Percentiles rank a stretch among this genome's conserved stretches.
Evolutionary conservation across 2,888 invertebrate genomes (phyloP).

Genomic region (Alsophila aescularia): DNA sequence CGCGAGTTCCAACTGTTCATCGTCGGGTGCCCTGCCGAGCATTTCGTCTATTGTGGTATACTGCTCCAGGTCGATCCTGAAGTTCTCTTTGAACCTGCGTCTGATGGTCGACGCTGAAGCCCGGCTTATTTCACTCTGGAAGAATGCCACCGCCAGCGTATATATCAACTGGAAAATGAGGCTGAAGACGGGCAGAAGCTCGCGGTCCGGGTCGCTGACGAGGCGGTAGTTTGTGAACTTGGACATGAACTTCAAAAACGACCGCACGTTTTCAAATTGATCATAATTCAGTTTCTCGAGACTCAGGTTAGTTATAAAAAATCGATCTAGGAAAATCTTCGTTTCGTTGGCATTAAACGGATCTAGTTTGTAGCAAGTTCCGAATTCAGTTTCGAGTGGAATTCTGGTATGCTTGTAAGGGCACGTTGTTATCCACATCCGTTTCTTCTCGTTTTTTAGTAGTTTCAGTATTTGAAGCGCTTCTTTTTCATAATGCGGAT

Average conservation of each 20-base stretch:
- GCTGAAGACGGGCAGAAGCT: slow-evolving; percentile 44
- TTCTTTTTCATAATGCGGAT: slow-evolving; percentile 46
- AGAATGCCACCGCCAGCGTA: slow-evolving; percentile 38
- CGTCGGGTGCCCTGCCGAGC: slow-evolving; percentile 36
- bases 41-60: slow-evolving; percentile 41
- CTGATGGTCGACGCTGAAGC: slow-evolving; percentile 40
- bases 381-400: slow-evolving; percentile 39
- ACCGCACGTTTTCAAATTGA: slow-evolving; percentile 45
- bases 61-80: slow-evolving; percentile 34
- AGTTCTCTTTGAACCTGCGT: slow-evolving; percentile 41
- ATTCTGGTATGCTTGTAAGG: slow-evolving; percentile 39
- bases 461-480: slow-evolving; percentile 41
- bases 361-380: slow-evolving; percentile 40
- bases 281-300: slow-evolving; percentile 48
- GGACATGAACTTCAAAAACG: slow-evolving; percentile 40
- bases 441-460: slow-evolving; percentile 40
- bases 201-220: slow-evolving; percentile 29
- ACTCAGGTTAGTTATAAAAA: slow-evolving; percentile 48
- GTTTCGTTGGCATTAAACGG: slow-evolving; percentile 39
- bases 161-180: slow-evolving; percentile 46
- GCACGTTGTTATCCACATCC: slow-evolving; percentile 50
- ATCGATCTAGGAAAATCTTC: slow-evolving; percentile 43
- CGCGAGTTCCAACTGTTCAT: slow-evolving; percentile 42
- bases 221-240: slow-evolving; percentile 19
- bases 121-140: slow-evolving; percentile 45